phyloP scores from a whole-genome alignment of 2,888 invertebrate species.

The Pecten maximus region DNA sequence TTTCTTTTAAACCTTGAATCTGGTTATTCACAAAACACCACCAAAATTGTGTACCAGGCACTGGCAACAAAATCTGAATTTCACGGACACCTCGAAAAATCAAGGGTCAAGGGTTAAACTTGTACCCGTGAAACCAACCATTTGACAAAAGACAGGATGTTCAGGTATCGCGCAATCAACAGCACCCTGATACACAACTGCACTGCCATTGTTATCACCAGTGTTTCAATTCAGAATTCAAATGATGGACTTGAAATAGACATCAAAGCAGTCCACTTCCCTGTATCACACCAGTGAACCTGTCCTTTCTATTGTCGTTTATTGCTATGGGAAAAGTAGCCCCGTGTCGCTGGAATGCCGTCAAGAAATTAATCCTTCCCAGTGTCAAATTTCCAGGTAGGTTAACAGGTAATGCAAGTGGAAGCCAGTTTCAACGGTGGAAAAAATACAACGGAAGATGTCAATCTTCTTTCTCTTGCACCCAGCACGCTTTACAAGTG shows the following conservation, averaged over 20 bases:
- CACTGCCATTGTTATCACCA: not conserved
- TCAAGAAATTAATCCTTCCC: slow-evolving; percentile 23
- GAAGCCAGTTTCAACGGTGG: not conserved
- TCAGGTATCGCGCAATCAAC: not conserved
- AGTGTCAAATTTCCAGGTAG: slow-evolving; percentile 17
- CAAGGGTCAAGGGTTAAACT: not conserved
- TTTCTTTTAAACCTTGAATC: not conserved
- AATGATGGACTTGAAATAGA: slow-evolving; percentile 9
- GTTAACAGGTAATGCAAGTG: slow-evolving; percentile 20
- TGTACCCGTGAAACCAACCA: not conserved
- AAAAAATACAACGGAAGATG: slow-evolving; percentile 2
- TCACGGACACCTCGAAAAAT: not conserved
- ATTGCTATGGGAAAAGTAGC: slow-evolving; percentile 35
- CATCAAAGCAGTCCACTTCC: slow-evolving; percentile 8
- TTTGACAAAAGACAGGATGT: slow-evolving; percentile 26
- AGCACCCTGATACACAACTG: not conserved
- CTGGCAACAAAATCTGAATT: not conserved
- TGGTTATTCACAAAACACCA: not conserved
- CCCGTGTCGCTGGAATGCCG: slow-evolving; percentile 10
- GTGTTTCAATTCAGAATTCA: slow-evolving; percentile 13
- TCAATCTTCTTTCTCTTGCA: not conserved
- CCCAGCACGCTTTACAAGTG: slow-evolving; percentile 18
- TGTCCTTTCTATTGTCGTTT: not conserved
- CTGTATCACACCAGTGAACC: not conserved
- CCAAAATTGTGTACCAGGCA: not conserved